Conservation (phyloP, 2,888 invertebrate genomes). For the Amphipoea lucens region DNA sequence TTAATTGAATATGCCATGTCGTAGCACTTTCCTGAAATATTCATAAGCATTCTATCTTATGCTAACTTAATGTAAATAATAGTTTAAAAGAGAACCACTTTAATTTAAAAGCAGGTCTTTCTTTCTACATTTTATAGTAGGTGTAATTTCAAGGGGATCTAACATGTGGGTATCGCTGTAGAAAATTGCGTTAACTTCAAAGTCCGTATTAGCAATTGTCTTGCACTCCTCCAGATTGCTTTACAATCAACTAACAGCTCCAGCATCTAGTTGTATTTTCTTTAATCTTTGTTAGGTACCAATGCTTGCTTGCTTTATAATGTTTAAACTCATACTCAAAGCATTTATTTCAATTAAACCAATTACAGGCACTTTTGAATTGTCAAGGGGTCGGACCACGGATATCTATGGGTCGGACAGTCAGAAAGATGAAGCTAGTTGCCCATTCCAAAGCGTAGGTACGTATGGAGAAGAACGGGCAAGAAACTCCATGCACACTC, state of each 20-base stretch:
- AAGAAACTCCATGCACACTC: too few species aligned
- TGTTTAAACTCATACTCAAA: too few species aligned
- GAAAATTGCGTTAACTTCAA: conserved; percentile 48
- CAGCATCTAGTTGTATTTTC: conserved; percentile 2
- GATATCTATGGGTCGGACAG: too few species aligned
- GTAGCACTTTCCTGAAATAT: neutral
- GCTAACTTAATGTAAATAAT: neutral
- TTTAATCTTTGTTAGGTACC: conserved; percentile 5
- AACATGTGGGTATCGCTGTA: conserved; percentile 13
- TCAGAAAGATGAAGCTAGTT: too few species aligned
- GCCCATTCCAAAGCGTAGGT: too few species aligned
- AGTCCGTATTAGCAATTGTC: conserved; percentile 51
- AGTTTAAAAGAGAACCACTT: neutral
- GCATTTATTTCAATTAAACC: too few species aligned
- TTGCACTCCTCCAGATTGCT: conserved; percentile 53
- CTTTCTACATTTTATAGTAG: conserved; percentile 16
- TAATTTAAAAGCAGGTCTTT: conserved; percentile 3
- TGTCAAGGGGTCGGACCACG: too few species aligned
- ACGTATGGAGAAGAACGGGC: too few species aligned
- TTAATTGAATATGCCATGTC: too few species aligned
- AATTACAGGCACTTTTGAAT: too few species aligned
- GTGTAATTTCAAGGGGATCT: conserved; percentile 19
- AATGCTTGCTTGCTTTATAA: neutral
- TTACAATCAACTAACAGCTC: conserved; percentile 47
- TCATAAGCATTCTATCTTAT: neutral